phyloP scores from a whole-genome alignment of 2,113 vertebrate genomes.

The Scortum barcoo region DNA sequence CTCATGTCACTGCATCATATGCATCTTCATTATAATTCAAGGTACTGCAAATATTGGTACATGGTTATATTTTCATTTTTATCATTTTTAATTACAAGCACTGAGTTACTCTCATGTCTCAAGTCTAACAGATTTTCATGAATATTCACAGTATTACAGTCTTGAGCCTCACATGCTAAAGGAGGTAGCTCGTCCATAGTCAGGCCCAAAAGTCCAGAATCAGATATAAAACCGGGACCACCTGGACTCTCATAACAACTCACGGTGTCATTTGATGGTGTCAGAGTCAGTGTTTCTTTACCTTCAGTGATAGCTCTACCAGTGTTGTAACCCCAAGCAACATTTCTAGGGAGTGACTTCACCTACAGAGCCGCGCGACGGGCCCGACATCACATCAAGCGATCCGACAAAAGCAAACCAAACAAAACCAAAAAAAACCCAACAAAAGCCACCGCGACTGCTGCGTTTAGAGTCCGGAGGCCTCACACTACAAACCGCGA shows the following conservation, averaged over 20 bases:
- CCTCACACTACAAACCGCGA: neutral
- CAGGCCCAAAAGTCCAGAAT: slow-evolving; percentile 15
- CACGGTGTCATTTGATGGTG: no score
- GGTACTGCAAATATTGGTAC: neutral
- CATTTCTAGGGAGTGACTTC: slow-evolving; percentile 66
- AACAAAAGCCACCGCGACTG: no score
- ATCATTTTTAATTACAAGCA: neutral
- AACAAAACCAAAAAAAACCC: neutral
- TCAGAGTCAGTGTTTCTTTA: slow-evolving; percentile 8
- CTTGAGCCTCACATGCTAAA: neutral
- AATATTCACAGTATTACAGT: neutral
- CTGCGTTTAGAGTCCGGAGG: no score
- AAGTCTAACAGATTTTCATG: neutral
- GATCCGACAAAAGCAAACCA: neutral
- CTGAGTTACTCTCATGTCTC: neutral
- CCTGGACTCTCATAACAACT: neutral
- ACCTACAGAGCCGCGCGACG: slow-evolving; percentile 30
- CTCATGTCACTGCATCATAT: neutral
- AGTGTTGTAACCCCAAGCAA: slow-evolving; percentile 47
- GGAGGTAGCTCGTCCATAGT: neutral
- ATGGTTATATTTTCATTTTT: neutral
- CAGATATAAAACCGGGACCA: neutral
- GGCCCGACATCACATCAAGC: slow-evolving; percentile 61
- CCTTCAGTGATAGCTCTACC: slow-evolving; percentile 50
- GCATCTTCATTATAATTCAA: neutral